Conservation (phyloP, 2,797 vertebrate species). For the Tragopan temminckii region DNA sequence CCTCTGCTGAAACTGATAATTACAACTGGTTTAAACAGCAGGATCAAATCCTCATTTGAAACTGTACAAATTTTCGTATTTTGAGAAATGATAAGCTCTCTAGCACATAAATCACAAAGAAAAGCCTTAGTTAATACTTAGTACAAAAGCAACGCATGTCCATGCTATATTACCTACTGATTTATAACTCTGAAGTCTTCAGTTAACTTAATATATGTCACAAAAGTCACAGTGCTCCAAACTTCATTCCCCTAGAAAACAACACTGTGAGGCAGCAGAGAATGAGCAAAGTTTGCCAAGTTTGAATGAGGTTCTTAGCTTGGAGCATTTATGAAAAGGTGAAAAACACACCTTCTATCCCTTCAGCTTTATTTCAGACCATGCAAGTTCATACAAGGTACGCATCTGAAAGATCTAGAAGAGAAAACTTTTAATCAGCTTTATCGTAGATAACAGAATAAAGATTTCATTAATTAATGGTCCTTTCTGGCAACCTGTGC, state of each 20-base stretch:
- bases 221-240: conserved; percentile 48
- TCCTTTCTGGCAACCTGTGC: conserved; percentile 80
- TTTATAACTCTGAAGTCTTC: not conserved
- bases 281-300: not conserved
- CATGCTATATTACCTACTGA: not conserved
- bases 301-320: not conserved
- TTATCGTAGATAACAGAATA: conserved; percentile 73
- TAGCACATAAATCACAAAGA: not conserved
- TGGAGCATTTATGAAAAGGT: not conserved
- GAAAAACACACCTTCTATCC: conserved; percentile 29
- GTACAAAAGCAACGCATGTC: not conserved
- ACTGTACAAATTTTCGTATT: not conserved
- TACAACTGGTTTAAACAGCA: not conserved
- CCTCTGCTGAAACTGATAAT: not conserved
- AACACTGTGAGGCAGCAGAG: conserved; percentile 9
- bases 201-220: not conserved
- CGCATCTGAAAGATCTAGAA: conserved; percentile 59
- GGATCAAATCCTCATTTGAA: not conserved
- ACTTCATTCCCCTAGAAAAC: conserved; percentile 67
- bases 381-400: conserved; percentile 21
- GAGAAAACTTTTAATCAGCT: conserved; percentile 74
- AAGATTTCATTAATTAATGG: conserved; percentile 83
- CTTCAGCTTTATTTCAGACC: conserved; percentile 61
- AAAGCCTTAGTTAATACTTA: not conserved
- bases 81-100: not conserved